These are phyloP conservation scores for Lanius ludovicianus DNA, from an alignment of 2,113 vertebrate genomes.

Conservation along the genomic window DNA sequence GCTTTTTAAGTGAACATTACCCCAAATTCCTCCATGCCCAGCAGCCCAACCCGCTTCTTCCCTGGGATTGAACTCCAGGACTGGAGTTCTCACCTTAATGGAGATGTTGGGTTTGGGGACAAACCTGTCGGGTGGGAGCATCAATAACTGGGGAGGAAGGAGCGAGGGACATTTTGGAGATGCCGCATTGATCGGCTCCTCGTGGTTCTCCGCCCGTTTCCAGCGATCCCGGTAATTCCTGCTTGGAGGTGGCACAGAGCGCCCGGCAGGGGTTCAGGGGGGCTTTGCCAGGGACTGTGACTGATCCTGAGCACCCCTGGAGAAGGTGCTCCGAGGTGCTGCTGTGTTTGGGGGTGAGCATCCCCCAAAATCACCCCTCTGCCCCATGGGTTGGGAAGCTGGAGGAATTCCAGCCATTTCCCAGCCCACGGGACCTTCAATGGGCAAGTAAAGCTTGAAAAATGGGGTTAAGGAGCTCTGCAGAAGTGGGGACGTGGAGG, in stretches of 20 bases:
- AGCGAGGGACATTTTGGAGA: fast-evolving
- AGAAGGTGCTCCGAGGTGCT: background rate
- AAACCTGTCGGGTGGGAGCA: background rate
- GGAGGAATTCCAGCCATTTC: background rate
- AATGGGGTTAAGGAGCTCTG: background rate
- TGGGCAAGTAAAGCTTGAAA: fast-evolving
- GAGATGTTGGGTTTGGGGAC: background rate
- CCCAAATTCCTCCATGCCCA: fast-evolving
- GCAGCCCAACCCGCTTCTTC: background rate
- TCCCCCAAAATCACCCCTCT: background rate
- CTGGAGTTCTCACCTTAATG: background rate
- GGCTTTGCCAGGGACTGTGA: background rate
- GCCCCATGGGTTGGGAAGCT: fast-evolving
- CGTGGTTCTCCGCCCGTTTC: fast-evolving
- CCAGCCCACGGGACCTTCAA: background rate
- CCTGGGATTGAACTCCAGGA: background rate
- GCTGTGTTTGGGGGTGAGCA: fast-evolving
- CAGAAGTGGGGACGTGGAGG: fast-evolving
- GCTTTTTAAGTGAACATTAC: background rate
- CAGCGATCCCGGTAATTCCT: fast-evolving
- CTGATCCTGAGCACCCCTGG: fast-evolving
- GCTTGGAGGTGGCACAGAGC: fast-evolving
- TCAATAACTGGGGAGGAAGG: background rate
- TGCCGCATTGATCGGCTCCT: fast-evolving
- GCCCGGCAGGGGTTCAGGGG: fast-evolving